Base-by-base conservation (phyloP, 2,113 vertebrate species). In the Crypturellus undulatus region DNA sequence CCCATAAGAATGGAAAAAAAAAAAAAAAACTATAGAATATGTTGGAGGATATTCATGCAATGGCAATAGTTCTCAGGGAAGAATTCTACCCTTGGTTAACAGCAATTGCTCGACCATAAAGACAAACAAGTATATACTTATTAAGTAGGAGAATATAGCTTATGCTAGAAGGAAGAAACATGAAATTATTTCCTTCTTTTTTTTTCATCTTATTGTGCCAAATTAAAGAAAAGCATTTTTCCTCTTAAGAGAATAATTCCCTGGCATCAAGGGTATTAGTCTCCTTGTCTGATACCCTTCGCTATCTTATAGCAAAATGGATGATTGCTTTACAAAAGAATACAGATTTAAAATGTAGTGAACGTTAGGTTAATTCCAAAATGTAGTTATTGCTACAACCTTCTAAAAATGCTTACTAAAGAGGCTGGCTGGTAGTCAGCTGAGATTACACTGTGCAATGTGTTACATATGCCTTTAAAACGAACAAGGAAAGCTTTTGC, bases 371-470 rank as follows among this genome's bases (percentile, higher is more conserved):
- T 21, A 85, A 30, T 51, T 79, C 52, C 43, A 95, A 85, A 68
- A 64, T 68, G 18, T 70, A 93, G 38, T 75, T 80, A 65, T 60
- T 89, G 13, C 8, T 69, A 49, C 52, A 79, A n/a, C 21, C 24
- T 93, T 86, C 67, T 90, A 47, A 92, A 94, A 90, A 34, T 16
- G 12, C 43, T 87, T 89, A 42, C 69, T 30, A 56, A 54, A 59
- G 3, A 38, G 42, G 54, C 43, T 92, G 42, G 54, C 43, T 92
- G 34, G 49, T 63, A 52, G 59, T 87, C 68, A 89, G 30, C 24
- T 81, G 69, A 87, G 40, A 94, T 51, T 78, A 47, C 22, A 40
- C 36, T 25, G 51, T 25, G 7, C 38, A 32, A 62, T 10, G 43
- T 82, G 52, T 87, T 84, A 69, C 5, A 54, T 84, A 71, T 75